Conservation (phyloP, 1,140 invertebrate species). For the Cotesia typhae region DNA sequence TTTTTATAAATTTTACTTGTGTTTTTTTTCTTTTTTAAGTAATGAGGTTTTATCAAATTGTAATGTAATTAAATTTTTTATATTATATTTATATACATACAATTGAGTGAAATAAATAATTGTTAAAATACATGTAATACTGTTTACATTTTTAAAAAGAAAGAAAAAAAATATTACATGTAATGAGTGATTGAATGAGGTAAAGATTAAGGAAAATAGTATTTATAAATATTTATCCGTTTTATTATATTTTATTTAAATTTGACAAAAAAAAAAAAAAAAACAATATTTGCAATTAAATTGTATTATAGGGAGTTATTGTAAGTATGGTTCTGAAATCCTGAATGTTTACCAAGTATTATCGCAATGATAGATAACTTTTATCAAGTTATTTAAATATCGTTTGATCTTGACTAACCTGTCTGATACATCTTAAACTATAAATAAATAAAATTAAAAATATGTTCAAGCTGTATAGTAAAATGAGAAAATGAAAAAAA, state of each 20-base stretch:
- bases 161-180: background rate
- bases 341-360: constrained; percentile 30
- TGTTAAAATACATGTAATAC: too few species aligned
- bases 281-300: background rate
- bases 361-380: background rate
- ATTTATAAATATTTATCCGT: background rate
- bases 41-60: background rate
- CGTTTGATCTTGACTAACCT: background rate
- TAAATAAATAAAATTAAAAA: background rate
- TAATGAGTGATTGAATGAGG: background rate
- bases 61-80: too few species aligned
- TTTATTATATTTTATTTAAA: background rate
- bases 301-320: constrained; percentile 28
- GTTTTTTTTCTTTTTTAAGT: constrained; percentile 1
- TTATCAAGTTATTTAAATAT: too few species aligned
- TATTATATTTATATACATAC: too few species aligned
- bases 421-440: background rate
- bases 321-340: constrained; percentile 28
- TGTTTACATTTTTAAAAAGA: too few species aligned
- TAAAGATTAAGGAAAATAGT: background rate
- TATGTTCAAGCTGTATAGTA: constrained; percentile 7
- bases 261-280: background rate
- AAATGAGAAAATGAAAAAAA: background rate
- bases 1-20: constrained; percentile 7
- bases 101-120: too few species aligned